A percentile compares a stretch with the other conserved stretches of the same genome.
phyloP scores from a whole-genome alignment of 2,113 vertebrate genomes.

The Catharus fuscescens region DNA sequence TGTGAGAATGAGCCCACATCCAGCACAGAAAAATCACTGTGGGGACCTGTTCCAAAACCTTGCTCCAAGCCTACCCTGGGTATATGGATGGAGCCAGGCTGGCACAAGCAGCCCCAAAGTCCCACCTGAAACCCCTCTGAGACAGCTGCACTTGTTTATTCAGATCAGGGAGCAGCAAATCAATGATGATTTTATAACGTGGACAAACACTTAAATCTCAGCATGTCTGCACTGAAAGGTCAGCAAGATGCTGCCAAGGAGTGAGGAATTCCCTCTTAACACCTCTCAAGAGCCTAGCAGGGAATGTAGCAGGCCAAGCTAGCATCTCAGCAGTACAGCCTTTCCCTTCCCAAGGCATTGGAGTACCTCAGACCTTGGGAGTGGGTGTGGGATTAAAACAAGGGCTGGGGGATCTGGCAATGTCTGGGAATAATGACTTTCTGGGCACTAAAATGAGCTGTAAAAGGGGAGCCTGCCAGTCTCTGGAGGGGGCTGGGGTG shows the following conservation, averaged over 20 bases:
- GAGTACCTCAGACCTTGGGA: not conserved
- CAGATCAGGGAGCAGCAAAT: not conserved
- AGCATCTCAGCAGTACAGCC: not conserved
- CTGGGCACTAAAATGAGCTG: not conserved
- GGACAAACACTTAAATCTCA: not conserved
- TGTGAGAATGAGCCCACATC: not conserved
- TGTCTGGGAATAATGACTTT: not conserved
- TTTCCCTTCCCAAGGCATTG: not conserved
- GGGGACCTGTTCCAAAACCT: not conserved
- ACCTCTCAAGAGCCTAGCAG: not conserved
- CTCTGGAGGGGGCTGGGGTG: not conserved
- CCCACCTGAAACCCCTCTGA: not conserved
- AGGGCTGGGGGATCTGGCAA: not conserved
- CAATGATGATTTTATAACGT: rapidly evolving
- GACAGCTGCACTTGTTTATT: not conserved
- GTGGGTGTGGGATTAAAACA: not conserved
- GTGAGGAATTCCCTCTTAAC: not conserved
- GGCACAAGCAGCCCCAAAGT: not conserved
- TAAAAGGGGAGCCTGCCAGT: not conserved
- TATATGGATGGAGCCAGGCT: not conserved
- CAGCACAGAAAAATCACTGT: not conserved
- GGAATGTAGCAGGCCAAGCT: not conserved
- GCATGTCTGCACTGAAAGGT: not conserved
- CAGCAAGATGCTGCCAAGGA: not conserved
- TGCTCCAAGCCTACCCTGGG: not conserved